Evolutionary conservation across 2,113 vertebrate species (phyloP).

Genomic region (Prochilodus magdalenae): DNA sequence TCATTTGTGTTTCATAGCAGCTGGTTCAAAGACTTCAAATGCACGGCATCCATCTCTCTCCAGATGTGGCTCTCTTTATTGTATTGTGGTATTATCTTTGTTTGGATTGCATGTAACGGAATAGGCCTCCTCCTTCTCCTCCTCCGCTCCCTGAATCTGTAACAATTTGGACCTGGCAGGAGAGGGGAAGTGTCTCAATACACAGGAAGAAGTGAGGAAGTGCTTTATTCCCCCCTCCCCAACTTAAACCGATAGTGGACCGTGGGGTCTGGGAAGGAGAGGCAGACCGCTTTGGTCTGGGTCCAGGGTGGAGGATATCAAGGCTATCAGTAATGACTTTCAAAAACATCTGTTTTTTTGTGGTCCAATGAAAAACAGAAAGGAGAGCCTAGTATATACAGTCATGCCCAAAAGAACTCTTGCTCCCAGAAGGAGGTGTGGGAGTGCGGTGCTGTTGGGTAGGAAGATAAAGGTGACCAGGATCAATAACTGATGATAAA

Average conservation of each 20-base stretch:
- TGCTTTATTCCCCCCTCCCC: slow-evolving; percentile 39
- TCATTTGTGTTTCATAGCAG: slow-evolving; percentile 17
- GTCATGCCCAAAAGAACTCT: no score
- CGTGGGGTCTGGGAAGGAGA: slow-evolving; percentile 55
- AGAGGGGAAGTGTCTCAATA: slow-evolving; percentile 58
- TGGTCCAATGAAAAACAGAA: no score
- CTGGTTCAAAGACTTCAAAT: slow-evolving; percentile 24
- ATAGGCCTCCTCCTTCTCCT: slow-evolving; percentile 26
- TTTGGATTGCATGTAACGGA: slow-evolving; percentile 39
- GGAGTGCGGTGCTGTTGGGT: no score
- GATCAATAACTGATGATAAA: no score
- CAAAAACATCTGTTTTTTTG: slow-evolving; percentile 34
- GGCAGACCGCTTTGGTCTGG: slow-evolving; percentile 28
- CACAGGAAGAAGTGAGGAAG: slow-evolving; percentile 59
- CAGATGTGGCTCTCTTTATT: slow-evolving; percentile 33
- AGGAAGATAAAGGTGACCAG: no score
- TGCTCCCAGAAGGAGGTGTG: no score
- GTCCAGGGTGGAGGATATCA: slow-evolving; percentile 38
- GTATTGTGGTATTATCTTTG: slow-evolving; percentile 29
- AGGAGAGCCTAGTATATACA: no score
- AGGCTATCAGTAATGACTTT: slow-evolving; percentile 41
- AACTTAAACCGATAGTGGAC: slow-evolving; percentile 45
- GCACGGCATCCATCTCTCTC: neutral
- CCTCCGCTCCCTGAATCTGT: neutral
- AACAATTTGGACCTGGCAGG: slow-evolving; percentile 47